A percentile compares a stretch with the other conserved stretches of the same genome.
Evolutionary conservation across 2,113 vertebrate genomes (phyloP).

Genomic region (Sinocyclocheilus anophthalmus): DNA sequence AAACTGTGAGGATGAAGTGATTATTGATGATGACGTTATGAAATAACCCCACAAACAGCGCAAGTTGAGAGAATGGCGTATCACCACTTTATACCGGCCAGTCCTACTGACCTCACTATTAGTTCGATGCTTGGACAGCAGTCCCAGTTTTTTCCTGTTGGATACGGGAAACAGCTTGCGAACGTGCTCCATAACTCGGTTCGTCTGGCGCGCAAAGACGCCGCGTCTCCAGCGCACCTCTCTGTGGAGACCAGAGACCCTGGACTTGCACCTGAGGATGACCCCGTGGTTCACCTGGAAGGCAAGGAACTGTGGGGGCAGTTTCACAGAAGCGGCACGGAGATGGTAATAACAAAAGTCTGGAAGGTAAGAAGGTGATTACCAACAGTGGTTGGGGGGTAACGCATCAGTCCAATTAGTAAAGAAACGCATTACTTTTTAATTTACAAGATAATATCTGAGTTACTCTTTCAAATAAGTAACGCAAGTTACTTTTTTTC

Average conservation of each 20-base stretch:
- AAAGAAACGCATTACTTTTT: too few relatives aligned
- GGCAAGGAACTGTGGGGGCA: conserved; percentile 91
- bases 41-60: conserved; percentile 1
- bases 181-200: conserved; percentile 75
- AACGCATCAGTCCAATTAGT: too few relatives aligned
- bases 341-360: conserved; percentile 99
- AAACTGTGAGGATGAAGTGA: not conserved
- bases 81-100: conserved; percentile 75
- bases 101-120: conserved; percentile 78
- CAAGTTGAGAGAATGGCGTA: conserved; percentile 78
- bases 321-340: conserved; percentile 91
- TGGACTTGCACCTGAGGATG: conserved; percentile 81
- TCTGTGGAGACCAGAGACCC: conserved; percentile 80
- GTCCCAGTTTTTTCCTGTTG: conserved; percentile 79
- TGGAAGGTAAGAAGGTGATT: conserved; percentile 81
- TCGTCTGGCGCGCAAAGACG: conserved; percentile 51
- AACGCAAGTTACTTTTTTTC: too few relatives aligned
- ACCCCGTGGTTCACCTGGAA: conserved; percentile 90
- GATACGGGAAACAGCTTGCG: conserved; percentile 81
- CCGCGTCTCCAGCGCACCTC: conserved; percentile 69
- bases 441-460: too few relatives aligned
- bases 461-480: too few relatives aligned
- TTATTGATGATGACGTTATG: not conserved
- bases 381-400: too few relatives aligned
- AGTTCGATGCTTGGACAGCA: conserved; percentile 82